These are phyloP conservation scores for Cydia fagiglandana DNA, from an alignment of 1,140 invertebrate species.

Conservation along the genomic window DNA sequence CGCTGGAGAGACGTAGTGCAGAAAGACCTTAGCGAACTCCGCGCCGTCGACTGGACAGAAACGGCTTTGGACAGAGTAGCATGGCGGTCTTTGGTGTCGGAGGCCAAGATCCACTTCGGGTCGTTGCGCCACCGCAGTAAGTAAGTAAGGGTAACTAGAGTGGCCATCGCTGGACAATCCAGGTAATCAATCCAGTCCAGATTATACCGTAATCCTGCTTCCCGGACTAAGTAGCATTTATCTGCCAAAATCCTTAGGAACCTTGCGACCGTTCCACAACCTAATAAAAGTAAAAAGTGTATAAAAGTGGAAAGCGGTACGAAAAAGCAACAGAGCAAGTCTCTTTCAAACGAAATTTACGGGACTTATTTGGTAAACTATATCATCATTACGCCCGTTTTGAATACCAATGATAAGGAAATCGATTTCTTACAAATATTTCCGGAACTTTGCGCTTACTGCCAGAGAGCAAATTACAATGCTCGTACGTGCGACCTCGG, in stretches of 20 bases:
- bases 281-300: not conserved
- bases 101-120: too few species aligned
- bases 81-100: too few species aligned
- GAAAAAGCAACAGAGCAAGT: not conserved
- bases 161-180: too few species aligned
- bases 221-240: not conserved
- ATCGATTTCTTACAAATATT: constrained; percentile 5
- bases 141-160: too few species aligned
- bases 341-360: not conserved
- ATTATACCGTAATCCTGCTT: too few species aligned
- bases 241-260: not conserved
- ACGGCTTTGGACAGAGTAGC: too few species aligned
- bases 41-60: too few species aligned
- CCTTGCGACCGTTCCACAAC: not conserved
- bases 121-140: too few species aligned
- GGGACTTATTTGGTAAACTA: not conserved
- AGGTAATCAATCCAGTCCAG: too few species aligned
- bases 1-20: too few species aligned
- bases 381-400: not conserved
- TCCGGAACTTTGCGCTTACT: not conserved
- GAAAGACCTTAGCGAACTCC: too few species aligned
- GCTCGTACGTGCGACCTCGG: not conserved
- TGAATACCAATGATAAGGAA: constrained; percentile 11
- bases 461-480: not conserved
- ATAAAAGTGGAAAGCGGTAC: not conserved